Base-by-base conservation (phyloP, 2,888 invertebrate genomes). In the Drosophila cyrtoloma region DNA sequence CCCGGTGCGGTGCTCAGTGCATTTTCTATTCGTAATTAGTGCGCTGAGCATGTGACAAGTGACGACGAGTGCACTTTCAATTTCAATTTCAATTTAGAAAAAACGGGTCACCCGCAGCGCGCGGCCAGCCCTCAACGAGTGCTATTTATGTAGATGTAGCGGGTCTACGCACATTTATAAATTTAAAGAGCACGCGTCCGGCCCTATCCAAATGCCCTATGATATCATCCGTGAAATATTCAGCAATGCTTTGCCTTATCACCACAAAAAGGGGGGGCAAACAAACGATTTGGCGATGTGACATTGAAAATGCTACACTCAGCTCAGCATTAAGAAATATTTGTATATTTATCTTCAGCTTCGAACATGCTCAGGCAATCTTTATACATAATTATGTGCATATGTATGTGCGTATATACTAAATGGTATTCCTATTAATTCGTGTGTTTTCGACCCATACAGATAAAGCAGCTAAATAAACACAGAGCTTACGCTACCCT, bases 201-300 rank as follows among this genome's bases (percentile, higher is more conserved):
- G 62, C 53, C 64, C 57, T 71, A 39, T 14, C 35, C 9, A 39
- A 55, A 39, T 81, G 86, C 79, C 81, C 86, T 86, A 85, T 85
- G 84, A 85, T 85, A 88, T 85, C 84, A 85, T 85, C 84, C 69
- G 42, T 61, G n/a, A 77, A 81, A 56, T 80, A 89, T 89, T 84
- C 61, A 58, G 61, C 59, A 65, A 67, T 63, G 74, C 56, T 60
- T 76, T 67, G 69, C 69, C 73, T 87, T 87, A 87, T 84, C 86
- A 66, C 19, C 53, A 30, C n/a, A 35, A 53, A 37, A 16, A 19
- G 1, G 12, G 26, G n/a, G 47, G 19, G 59, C 59, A 62, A 66
- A 50, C 70, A 64, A 60, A 50, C 58, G 67, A 57, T 69, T 37
- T 19, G 59, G 30, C 35, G 39, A 12, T 81, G 82, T 79, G 86